Evolutionary conservation across 2,888 invertebrate species (phyloP), one percentile per base, ranked within the genome.

Genomic region (Copidosoma aretas): DNA sequence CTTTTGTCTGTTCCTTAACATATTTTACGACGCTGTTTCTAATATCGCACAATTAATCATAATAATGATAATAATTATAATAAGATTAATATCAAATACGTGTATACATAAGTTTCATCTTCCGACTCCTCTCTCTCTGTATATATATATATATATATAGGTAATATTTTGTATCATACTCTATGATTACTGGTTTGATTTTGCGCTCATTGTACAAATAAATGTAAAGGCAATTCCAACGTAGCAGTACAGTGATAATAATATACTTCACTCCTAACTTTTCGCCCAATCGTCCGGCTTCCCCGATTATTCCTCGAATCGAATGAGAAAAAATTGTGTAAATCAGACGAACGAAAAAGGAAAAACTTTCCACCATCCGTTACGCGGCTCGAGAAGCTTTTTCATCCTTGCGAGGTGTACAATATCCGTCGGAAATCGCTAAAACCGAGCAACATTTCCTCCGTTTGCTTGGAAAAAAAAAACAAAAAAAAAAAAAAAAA

Each of bases 181-280:
- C 49, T 77, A 77, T 64, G 76, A 74, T 73, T 79, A 78, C 43
- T 14, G 78, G 73, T 83, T 83, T 83, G 83, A 83, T 83, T 81
- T 81, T 80, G 78, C 78, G 83, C 83, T 83, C 83, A 80, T 79
- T 81, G 80, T 67, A 61, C 61, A 80, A 72, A 74, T 80, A 79
- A 79, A 78, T 77, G 62, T 61, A 75, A 82, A 82, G 82, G 82
- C 82, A 82, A 81, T 80, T 75, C 73, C 69, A 75, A 76, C 73
- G 71, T 75, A 70, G 57, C 75, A 72, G 71, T 75, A 32, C 32
- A 70, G 52, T 52, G 64, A 41, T 41, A 41, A 10, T 41, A 41
- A 17, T 46, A 46, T 46, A 58, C 67, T 54, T 56, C 46, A 14
- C 54, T 54, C 53, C 54, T 41, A 41, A 54, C 32, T 25, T 14